Evolutionary conservation across 2,888 invertebrate genomes (phyloP).

Genomic region (Cryptocephalus moraei): DNA sequence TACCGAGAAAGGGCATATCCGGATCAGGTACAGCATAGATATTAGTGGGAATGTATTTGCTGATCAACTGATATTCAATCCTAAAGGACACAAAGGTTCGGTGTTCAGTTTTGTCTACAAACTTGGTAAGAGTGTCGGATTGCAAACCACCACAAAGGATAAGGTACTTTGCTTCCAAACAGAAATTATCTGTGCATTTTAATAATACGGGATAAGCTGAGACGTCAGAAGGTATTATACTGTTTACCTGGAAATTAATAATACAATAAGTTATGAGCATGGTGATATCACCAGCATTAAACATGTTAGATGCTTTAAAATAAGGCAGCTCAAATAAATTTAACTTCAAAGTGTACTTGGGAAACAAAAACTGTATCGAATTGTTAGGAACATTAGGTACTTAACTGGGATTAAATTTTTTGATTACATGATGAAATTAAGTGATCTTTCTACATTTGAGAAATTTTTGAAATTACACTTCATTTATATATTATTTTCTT

Average conservation of each 20-base stretch:
- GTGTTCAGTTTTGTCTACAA: conserved; percentile 53
- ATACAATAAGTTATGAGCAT: background rate
- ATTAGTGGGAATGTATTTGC: conserved; percentile 74
- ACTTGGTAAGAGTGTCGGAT: conserved; percentile 74
- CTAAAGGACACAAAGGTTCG: conserved; percentile 84
- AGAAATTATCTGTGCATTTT: conserved; percentile 33
- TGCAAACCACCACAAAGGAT: conserved; percentile 88
- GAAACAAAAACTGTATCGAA: too few species aligned
- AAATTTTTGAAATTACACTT: too few species aligned
- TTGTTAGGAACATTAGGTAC: too few species aligned
- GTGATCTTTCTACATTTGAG: too few species aligned
- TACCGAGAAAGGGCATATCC: conserved; percentile 90
- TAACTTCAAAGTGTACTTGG: too few species aligned
- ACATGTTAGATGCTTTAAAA: too few species aligned
- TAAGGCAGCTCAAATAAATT: too few species aligned
- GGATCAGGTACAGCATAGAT: conserved; percentile 97
- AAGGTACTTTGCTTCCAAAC: conserved; percentile 58
- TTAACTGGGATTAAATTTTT: too few species aligned
- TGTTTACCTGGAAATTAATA: conserved; percentile 28
- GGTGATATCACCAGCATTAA: too few species aligned
- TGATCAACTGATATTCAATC: conserved; percentile 81
- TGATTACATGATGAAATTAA: too few species aligned
- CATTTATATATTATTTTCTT: too few species aligned
- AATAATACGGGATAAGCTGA: conserved; percentile 41
- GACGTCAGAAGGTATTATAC: conserved; percentile 43